A percentile compares a stretch with the other conserved stretches of the same genome.
phyloP scores from a whole-genome alignment of 2,797 vertebrate genomes.

The Propithecus deckenii region DNA sequence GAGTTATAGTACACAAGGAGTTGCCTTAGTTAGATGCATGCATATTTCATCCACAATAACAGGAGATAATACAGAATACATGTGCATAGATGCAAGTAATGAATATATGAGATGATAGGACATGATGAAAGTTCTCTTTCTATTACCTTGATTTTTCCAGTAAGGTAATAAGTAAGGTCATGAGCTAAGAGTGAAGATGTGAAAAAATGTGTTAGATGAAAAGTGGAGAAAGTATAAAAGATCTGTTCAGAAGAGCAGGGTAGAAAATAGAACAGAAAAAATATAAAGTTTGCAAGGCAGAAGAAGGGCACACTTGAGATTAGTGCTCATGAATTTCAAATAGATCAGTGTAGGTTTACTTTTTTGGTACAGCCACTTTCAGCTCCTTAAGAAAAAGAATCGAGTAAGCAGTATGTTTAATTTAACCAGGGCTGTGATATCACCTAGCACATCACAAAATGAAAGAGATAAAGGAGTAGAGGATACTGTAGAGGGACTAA shows the following conservation, averaged over 20 bases:
- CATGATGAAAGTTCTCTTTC: neutral
- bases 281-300: neutral
- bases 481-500: neutral
- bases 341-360: neutral
- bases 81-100: neutral
- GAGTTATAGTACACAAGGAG: neutral
- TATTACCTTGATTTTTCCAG: neutral
- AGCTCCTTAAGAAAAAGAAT: neutral
- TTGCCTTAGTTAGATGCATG: neutral
- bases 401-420: neutral
- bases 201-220: neutral
- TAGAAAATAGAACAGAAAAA: neutral
- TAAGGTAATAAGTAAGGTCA: neutral
- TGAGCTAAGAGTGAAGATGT: neutral
- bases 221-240: neutral
- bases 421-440: neutral
- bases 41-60: neutral
- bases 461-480: neutral
- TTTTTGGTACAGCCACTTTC: neutral
- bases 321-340: neutral
- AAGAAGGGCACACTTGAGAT: neutral
- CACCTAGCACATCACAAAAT: neutral
- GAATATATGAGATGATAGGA: neutral
- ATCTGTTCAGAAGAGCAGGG: neutral
- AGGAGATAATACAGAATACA: neutral